Base-by-base conservation (phyloP, 2,888 invertebrate genomes). In the Branchellion lobata region DNA sequence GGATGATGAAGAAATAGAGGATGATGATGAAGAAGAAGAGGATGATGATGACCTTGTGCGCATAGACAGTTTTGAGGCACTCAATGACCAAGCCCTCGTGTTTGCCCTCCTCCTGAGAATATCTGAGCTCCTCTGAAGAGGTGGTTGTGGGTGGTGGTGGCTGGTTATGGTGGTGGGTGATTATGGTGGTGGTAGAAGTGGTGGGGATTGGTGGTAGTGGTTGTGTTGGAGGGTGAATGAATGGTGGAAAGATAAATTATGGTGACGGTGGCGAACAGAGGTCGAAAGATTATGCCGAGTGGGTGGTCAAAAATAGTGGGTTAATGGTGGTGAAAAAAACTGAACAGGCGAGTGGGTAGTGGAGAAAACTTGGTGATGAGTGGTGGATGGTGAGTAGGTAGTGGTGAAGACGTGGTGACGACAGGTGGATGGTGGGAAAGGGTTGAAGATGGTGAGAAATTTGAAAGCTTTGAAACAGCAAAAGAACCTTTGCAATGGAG, bases 341-440 rank as follows among this genome's bases (percentile, higher is more conserved):
- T 40, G 40, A 14, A 14, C 14, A 14, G 40, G 40, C 14, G 40
- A 40, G 40, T 40, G 40, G 40, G 40, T 40, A 14, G 40, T 5
- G 5, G 40, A 14, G 40, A 91, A 90, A 29, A 96, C 94, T 86
- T 96, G 96, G 81, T 89, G 86, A 83, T 91, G 91, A 86, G 96
- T 97, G 21, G 92, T 91, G 84, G 91, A 91, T 86, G 93, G 92
- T 79, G 97, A 89, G 31, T 92, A 91, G 1, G 93, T 93, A 89
- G 96, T 95, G 82, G 96, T 92, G 81, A 95, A 91, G 85, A 93
- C 94, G 88, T 97, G 96, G 80, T 77, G 18, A 36, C 71, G n/a
- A 8, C 3, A 57, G 8, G 5, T 3, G 5, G 61, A 24, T 27
- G 21, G 57, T 21, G 8, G 31, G 21, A 2, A 18, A 71, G 24